phyloP scores from a whole-genome alignment of 2,113 vertebrate species.

The Acinonyx jubatus region DNA sequence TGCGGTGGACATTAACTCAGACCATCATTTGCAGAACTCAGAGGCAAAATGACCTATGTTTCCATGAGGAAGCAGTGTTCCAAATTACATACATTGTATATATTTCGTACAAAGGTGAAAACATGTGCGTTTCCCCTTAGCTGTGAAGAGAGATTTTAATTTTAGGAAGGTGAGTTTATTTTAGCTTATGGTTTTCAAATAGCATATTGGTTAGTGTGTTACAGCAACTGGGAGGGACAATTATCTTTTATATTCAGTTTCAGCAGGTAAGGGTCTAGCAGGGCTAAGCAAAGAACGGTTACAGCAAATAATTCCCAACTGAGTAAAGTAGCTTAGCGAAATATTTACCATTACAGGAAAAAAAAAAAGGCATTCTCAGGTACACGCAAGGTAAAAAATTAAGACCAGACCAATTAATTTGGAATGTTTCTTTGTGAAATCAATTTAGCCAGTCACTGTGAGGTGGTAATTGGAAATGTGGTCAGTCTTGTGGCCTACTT shows the following conservation, averaged over 20 bases:
- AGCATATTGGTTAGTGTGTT: constrained; percentile 52
- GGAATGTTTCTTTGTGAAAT: neutral
- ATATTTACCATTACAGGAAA: neutral
- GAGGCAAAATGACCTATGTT: constrained; percentile 60
- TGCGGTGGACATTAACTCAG: neutral
- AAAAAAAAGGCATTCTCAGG: neutral
- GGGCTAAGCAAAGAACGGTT: constrained; percentile 40
- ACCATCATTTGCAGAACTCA: neutral
- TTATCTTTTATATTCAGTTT: constrained; percentile 73
- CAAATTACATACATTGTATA: constrained; percentile 14
- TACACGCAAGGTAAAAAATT: neutral
- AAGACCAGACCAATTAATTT: neutral
- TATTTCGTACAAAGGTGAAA: constrained; percentile 53
- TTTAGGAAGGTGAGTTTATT: neutral
- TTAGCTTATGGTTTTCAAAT: neutral
- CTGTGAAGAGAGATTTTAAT: constrained; percentile 28
- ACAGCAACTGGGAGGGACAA: constrained; percentile 25
- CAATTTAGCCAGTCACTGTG: neutral
- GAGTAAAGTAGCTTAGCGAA: neutral
- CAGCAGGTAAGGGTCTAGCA: constrained; percentile 47
- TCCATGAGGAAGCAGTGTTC: neutral
- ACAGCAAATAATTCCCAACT: neutral
- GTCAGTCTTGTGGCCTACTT: neutral
- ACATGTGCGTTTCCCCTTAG: constrained; percentile 29
- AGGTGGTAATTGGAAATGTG: neutral